Evolutionary conservation across 2,888 invertebrate genomes (phyloP).

Genomic region (Drosophila suboccidentalis): DNA sequence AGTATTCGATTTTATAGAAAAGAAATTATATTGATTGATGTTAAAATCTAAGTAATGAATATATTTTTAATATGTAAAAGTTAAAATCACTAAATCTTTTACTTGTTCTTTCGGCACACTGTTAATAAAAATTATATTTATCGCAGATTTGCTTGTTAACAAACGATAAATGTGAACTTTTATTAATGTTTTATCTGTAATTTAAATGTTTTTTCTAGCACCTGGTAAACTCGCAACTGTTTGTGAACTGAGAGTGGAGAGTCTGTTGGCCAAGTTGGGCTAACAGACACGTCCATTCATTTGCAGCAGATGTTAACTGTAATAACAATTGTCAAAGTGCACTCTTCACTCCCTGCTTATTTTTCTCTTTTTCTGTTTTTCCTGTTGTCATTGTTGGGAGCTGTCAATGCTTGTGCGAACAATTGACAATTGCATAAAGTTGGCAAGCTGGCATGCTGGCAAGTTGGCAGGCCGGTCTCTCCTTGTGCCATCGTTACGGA

Average conservation of each 20-base stretch:
- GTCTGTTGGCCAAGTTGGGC: background rate
- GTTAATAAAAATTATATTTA: background rate
- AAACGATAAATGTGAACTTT: background rate
- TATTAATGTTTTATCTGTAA: background rate
- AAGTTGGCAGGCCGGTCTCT: slow-evolving; percentile 5
- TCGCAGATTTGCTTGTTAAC: too few relatives aligned
- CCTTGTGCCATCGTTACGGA: background rate
- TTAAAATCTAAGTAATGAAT: too few relatives aligned
- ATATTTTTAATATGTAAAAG: too few relatives aligned
- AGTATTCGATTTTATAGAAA: too few relatives aligned
- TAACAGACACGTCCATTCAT: slow-evolving; percentile 30
- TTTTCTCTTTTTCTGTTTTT: background rate
- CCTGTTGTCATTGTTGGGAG: slow-evolving; percentile 55
- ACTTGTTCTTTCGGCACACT: too few relatives aligned
- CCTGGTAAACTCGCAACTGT: background rate
- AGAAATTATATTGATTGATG: too few relatives aligned
- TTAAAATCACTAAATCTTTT: too few relatives aligned
- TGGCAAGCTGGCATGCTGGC: slow-evolving; percentile 15
- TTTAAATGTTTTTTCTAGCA: background rate
- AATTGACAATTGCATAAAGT: slow-evolving; percentile 67
- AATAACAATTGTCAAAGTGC: slow-evolving; percentile 71
- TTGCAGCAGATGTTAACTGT: slow-evolving; percentile 61
- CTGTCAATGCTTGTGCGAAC: slow-evolving; percentile 62
- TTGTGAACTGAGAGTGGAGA: background rate
- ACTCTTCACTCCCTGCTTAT: background rate